Conservation (phyloP, 2,113 vertebrate genomes). For the Perognathus longimembris region DNA sequence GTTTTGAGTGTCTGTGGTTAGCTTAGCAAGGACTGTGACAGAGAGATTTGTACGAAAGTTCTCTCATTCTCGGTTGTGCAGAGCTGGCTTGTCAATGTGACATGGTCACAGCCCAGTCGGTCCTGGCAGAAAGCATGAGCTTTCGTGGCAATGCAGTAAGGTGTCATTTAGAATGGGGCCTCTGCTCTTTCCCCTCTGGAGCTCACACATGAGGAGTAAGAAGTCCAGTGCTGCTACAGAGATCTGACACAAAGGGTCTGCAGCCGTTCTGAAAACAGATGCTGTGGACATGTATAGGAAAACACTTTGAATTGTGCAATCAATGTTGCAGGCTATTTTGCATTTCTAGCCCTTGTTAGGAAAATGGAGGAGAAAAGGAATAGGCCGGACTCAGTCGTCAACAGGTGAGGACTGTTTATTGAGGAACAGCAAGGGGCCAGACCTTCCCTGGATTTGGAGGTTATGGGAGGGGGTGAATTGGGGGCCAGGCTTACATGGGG, state of each 20-base stretch:
- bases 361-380: too few relatives aligned
- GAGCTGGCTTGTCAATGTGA: neutral
- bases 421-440: too few relatives aligned
- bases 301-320: too few relatives aligned
- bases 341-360: neutral
- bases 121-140: neutral
- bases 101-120: neutral
- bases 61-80: neutral
- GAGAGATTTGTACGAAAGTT: neutral
- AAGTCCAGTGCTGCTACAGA: neutral
- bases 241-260: neutral
- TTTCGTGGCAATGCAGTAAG: neutral
- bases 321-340: neutral
- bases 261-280: neutral
- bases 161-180: neutral
- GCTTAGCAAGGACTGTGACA: neutral
- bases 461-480: too few relatives aligned
- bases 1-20: neutral
- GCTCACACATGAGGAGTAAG: neutral
- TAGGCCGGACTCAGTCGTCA: too few relatives aligned
- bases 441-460: too few relatives aligned
- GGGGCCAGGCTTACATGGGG: too few relatives aligned
- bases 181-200: neutral
- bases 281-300: neutral
- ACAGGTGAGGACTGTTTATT: too few relatives aligned